These are phyloP conservation scores for Gymnothorax javanicus DNA, from an alignment of 2,797 vertebrate genomes.

Conservation along the genomic window DNA sequence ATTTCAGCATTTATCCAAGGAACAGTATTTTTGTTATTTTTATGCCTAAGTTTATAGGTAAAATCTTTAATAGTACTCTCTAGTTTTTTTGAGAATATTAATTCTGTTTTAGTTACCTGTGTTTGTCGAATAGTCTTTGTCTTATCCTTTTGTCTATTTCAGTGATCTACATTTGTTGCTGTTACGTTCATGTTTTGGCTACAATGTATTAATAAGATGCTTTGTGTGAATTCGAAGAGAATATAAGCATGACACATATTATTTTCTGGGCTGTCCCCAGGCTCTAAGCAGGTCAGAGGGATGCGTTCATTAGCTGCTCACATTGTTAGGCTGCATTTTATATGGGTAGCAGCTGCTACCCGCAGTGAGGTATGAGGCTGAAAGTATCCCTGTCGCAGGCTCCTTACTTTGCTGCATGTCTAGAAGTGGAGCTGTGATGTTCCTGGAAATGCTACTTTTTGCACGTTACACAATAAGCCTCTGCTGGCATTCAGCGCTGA, in stretches of 20 bases:
- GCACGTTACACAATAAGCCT: background rate
- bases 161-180: background rate
- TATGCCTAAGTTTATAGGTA: too few species aligned
- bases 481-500: background rate
- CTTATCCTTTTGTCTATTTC: background rate
- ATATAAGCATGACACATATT: background rate
- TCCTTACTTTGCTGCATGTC: background rate
- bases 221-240: conserved; percentile 3
- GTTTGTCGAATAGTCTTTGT: background rate
- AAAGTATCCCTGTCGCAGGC: conserved; percentile 33
- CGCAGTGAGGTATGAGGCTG: conserved; percentile 61
- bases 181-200: background rate
- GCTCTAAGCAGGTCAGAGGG: conserved; percentile 50
- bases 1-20: too few species aligned
- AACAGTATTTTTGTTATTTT: too few species aligned
- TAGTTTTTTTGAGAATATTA: too few species aligned
- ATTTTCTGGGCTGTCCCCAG: background rate
- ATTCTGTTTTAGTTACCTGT: background rate
- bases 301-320: conserved; percentile 58
- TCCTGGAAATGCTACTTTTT: background rate
- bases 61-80: too few species aligned
- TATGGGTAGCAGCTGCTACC: conserved; percentile 67
- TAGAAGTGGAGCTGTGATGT: conserved; percentile 17
- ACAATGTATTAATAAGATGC: background rate
- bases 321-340: conserved; percentile 65